These are phyloP conservation scores for Pyrgus malvae DNA, from an alignment of 2,888 invertebrate species.

Conservation along the genomic window DNA sequence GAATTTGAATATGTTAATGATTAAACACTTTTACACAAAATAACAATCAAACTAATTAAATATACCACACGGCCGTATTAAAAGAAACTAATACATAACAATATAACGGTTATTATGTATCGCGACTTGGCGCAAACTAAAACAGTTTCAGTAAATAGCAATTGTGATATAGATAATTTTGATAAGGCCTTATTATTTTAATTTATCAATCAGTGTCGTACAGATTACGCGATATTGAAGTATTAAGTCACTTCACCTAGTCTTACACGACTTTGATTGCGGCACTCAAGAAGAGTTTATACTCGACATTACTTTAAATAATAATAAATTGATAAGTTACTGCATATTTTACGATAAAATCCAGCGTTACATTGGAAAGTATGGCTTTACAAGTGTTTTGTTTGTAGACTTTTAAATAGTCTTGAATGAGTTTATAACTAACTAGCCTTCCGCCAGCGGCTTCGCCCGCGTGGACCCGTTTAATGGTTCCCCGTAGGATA, in stretches of 20 bases:
- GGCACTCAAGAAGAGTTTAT: not conserved
- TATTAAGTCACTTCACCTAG: constrained; percentile 16
- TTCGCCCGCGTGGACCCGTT: too few relatives aligned
- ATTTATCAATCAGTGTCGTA: constrained; percentile 35
- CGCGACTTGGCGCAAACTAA: constrained; percentile 35
- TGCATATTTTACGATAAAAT: not conserved
- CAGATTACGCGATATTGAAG: constrained; percentile 33
- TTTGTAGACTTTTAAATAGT: too few relatives aligned
- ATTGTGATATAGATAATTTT: constrained; percentile 39
- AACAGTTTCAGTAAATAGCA: constrained; percentile 35
- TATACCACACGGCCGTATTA: not conserved
- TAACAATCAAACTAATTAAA: not conserved
- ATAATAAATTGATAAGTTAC: too few relatives aligned
- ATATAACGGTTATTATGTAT: not conserved
- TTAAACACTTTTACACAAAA: not conserved
- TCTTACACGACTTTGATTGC: not conserved
- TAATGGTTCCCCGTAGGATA: too few relatives aligned
- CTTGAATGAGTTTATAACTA: too few relatives aligned
- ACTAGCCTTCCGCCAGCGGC: too few relatives aligned
- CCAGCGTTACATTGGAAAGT: too few relatives aligned
- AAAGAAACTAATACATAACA: too few relatives aligned
- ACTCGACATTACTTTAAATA: not conserved
- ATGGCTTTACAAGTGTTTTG: too few relatives aligned
- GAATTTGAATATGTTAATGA: not conserved
- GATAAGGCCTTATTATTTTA: constrained; percentile 42